phyloP scores from a whole-genome alignment of 2,888 invertebrate genomes.

The Octodonta nipae region DNA sequence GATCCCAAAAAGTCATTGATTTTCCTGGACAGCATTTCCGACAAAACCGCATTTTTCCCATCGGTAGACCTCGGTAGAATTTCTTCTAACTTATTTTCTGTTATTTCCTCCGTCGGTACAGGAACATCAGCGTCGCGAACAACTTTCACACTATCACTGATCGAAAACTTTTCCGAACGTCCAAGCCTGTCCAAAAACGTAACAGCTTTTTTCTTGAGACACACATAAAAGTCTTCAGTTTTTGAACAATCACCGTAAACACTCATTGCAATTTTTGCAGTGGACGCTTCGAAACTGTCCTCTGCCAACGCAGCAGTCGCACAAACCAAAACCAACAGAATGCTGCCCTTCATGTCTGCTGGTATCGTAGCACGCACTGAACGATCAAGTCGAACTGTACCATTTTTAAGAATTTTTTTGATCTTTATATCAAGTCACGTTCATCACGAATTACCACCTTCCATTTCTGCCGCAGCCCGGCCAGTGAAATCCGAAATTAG shows the following conservation, averaged over 20 bases:
- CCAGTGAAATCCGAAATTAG: too few species aligned
- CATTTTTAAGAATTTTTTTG: too few species aligned
- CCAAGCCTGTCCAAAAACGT: neutral
- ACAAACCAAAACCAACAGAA: too few species aligned
- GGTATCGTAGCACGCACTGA: too few species aligned
- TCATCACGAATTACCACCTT: too few species aligned
- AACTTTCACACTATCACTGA: neutral
- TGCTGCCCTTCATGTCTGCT: too few species aligned
- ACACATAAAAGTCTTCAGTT: neutral
- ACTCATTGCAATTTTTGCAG: neutral
- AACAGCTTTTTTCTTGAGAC: neutral
- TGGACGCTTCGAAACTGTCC: neutral
- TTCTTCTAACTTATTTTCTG: neutral
- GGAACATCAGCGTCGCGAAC: slow-evolving; percentile 16
- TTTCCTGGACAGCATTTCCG: neutral
- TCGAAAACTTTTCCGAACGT: neutral
- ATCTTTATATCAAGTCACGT: too few species aligned
- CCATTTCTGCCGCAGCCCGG: too few species aligned
- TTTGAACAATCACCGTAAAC: neutral
- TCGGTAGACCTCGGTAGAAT: neutral
- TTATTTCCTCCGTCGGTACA: too few species aligned
- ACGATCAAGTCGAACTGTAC: too few species aligned
- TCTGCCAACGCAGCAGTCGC: neutral
- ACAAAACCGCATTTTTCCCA: neutral
- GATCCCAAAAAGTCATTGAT: neutral